Percentiles rank a stretch among this genome's conserved stretches.
phyloP scores from a whole-genome alignment of 2,113 vertebrate species.

The Esox niger region DNA sequence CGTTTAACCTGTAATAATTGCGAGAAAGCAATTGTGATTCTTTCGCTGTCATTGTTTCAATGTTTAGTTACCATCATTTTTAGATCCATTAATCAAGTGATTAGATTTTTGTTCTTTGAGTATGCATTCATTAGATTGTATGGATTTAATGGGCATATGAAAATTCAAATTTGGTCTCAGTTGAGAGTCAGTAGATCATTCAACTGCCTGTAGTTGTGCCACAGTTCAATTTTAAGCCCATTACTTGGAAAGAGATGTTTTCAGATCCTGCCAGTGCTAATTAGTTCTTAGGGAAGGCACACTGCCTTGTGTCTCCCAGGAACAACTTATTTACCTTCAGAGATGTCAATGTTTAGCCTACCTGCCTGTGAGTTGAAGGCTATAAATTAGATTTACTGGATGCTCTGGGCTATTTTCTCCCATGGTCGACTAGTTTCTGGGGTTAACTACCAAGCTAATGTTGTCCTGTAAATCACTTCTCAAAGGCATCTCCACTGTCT shows the following conservation, averaged over 20 bases:
- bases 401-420: slow-evolving; percentile 72
- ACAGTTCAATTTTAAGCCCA: slow-evolving; percentile 16
- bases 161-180: background rate
- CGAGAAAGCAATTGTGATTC: background rate
- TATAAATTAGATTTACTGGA: slow-evolving; percentile 76
- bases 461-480: slow-evolving; percentile 46
- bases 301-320: slow-evolving; percentile 12
- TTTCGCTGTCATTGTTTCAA: background rate
- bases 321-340: slow-evolving; percentile 51
- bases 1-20: too few relatives aligned
- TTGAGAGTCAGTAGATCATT: slow-evolving; percentile 11
- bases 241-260: background rate
- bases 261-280: slow-evolving; percentile 10
- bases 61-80: background rate
- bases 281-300: slow-evolving; percentile 4
- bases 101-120: too few relatives aligned
- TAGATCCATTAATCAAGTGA: background rate
- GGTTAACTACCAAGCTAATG: slow-evolving; percentile 79
- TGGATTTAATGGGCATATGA: background rate
- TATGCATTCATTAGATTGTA: background rate
- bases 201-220: background rate
- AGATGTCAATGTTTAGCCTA: slow-evolving; percentile 72
- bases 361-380: slow-evolving; percentile 56
- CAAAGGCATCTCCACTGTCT: slow-evolving; percentile 14
- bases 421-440: slow-evolving; percentile 79